Base-by-base conservation (phyloP, 2,888 invertebrate species). In the Drosophila trichaetosa region DNA sequence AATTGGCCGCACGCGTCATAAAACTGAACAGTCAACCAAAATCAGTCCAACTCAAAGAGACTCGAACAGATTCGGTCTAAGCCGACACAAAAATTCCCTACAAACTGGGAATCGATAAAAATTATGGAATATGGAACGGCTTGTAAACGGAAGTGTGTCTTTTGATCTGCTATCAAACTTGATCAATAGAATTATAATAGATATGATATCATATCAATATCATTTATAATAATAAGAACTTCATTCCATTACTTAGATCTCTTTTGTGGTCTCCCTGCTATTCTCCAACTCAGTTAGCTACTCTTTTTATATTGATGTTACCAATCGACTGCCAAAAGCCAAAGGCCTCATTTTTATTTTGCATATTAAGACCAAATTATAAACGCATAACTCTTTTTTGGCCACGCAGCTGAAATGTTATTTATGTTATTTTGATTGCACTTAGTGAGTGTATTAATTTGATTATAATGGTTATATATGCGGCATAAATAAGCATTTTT, bases 391-490 rank as follows among this genome's bases (percentile, higher is more conserved):
- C 82, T 89, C 81, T 76, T 79, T 80, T 74, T 70, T 57, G 27
- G 51, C 31, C 53, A 66, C 46, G 33, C 36, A 46, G 57, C 57
- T 52, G 54, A 68, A 84, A 76, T 62, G 70, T 89, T 80, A 85
- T 85, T 85, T 85, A 85, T 85, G 87, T 68, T 78, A 65, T 76
- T 85, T 85, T 89, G 85, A 85, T 85, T 85, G 87, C 85, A 85
- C 87, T 84, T 84, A 76, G 80, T 71, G 85, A 86, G 89, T 87
- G 87, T 89, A 82, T 89, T 89, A 89, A 89, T 85, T 87, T 76
- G 85, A 85, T 89, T 85, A 85, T 85, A 84, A 89, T 89, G 77
- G 69, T 83, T 89, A 87, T 80, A 89, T 83, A 83, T 76, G 83
- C 75, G 57, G 72, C 85, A 84, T 87, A 87, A 89, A 89, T 76